Evolutionary conservation across 2,113 vertebrate genomes (phyloP).

Genomic region (Microtus pennsylvanicus): DNA sequence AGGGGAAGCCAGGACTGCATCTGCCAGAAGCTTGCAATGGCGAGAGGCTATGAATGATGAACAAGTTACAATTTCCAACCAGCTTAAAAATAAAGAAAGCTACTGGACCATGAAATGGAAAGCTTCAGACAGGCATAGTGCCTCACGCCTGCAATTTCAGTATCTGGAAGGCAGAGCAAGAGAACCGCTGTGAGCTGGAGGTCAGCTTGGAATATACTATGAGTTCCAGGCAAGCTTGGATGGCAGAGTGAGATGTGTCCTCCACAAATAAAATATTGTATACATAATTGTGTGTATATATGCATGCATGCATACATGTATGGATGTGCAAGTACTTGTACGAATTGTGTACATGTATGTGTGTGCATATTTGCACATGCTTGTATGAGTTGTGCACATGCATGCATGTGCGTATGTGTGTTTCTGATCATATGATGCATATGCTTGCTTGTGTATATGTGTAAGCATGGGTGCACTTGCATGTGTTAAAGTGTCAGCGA

Average conservation of each 20-base stretch:
- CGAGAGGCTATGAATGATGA: background rate
- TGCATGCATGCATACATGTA: background rate
- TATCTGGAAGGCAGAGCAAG: background rate
- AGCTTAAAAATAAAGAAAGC: conserved; percentile 28
- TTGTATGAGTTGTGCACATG: background rate
- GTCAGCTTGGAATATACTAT: too few relatives aligned
- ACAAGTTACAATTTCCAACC: background rate
- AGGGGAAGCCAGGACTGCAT: background rate
- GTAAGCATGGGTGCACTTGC: background rate
- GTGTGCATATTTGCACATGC: background rate
- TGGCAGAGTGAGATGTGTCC: background rate
- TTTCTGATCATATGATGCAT: background rate
- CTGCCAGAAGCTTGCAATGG: background rate
- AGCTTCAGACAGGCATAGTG: background rate
- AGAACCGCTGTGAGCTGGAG: background rate
- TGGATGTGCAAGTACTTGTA: too few relatives aligned
- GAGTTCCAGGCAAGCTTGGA: background rate
- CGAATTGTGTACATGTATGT: too few relatives aligned
- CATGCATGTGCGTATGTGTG: background rate
- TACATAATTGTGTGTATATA: background rate
- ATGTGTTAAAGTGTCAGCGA: background rate
- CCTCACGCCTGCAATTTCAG: background rate
- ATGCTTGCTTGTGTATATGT: background rate
- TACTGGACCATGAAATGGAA: conserved; percentile 13
- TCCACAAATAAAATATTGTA: background rate